Percentiles rank a stretch among this genome's conserved stretches.
phyloP scores from a whole-genome alignment of 2,797 vertebrate genomes.

The Danio albolineatus region DNA sequence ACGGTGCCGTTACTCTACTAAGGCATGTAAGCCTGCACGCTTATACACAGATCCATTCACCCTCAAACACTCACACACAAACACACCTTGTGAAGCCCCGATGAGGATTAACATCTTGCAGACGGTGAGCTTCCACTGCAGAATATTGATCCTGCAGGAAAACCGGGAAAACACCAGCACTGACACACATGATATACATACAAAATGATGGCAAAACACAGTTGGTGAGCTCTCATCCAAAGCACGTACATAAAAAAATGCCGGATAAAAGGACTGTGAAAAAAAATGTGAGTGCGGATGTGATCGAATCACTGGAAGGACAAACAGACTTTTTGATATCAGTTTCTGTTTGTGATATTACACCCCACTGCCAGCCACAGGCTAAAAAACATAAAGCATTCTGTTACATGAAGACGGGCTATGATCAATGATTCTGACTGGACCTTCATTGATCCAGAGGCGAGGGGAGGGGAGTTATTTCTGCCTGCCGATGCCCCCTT shows the following conservation, averaged over 20 bases:
- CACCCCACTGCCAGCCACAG: conserved; percentile 48
- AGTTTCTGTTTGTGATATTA: conserved; percentile 48
- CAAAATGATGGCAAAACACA: conserved; percentile 30
- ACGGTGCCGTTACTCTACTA: conserved; percentile 56
- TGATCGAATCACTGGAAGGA: conserved; percentile 36
- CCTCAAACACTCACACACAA: conserved; percentile 33
- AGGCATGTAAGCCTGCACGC: conserved; percentile 41
- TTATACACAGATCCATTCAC: conserved; percentile 26
- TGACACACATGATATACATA: conserved; percentile 29
- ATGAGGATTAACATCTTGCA: conserved; percentile 70
- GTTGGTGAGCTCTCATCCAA: conserved; percentile 30
- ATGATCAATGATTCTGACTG: conserved; percentile 66
- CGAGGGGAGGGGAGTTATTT: conserved; percentile 56
- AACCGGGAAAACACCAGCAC: conserved; percentile 61
- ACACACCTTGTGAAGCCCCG: conserved; percentile 52
- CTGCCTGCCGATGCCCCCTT: conserved; percentile 52
- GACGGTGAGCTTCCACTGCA: conserved; percentile 73
- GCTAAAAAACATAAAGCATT: conserved; percentile 59
- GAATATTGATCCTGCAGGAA: conserved; percentile 76
- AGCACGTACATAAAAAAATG: not conserved
- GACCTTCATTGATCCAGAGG: conserved; percentile 65
- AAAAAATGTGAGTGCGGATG: not conserved
- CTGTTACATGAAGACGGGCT: conserved; percentile 63
- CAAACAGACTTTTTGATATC: conserved; percentile 48
- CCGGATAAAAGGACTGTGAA: too few relatives aligned